phyloP scores from a whole-genome alignment of 2,888 invertebrate species.

The Cryptophagus acutangulus region DNA sequence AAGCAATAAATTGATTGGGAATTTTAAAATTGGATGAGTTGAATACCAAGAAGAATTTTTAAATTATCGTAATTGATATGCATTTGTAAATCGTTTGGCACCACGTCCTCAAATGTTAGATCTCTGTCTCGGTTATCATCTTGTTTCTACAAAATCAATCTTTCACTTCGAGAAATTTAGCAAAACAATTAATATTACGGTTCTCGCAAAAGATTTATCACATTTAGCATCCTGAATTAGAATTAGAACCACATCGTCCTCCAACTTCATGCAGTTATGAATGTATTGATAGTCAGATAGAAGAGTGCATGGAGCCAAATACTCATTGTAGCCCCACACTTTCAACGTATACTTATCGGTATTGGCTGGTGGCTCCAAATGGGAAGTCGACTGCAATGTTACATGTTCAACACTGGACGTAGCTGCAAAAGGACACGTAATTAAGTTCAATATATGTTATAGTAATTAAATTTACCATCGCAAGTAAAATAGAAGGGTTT shows the following conservation, averaged over 20 bases:
- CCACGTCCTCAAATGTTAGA: slow-evolving; percentile 70
- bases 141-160: slow-evolving; percentile 50
- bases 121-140: slow-evolving; percentile 77
- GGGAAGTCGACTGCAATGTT: slow-evolving; percentile 76
- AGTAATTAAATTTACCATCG: slow-evolving; percentile 65
- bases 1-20: background rate
- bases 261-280: slow-evolving; percentile 87
- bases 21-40: slow-evolving; percentile 26
- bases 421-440: slow-evolving; percentile 51
- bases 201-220: slow-evolving; percentile 69
- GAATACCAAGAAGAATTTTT: slow-evolving; percentile 77
- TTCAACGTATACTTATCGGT: slow-evolving; percentile 57
- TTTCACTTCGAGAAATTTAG: slow-evolving; percentile 3
- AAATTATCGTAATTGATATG: slow-evolving; percentile 77
- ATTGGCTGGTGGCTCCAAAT: slow-evolving; percentile 61
- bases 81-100: slow-evolving; percentile 69
- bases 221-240: slow-evolving; percentile 62
- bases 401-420: slow-evolving; percentile 82
- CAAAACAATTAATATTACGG: slow-evolving; percentile 50
- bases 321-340: slow-evolving; percentile 86
- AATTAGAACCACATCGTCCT: slow-evolving; percentile 75
- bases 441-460: slow-evolving; percentile 1
- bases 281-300: slow-evolving; percentile 90
- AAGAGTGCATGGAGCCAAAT: slow-evolving; percentile 75
- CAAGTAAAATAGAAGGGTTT: slow-evolving; percentile 83